phyloP scores from a whole-genome alignment of 2,888 invertebrate species.

The Rhogogaster chlorosoma region DNA sequence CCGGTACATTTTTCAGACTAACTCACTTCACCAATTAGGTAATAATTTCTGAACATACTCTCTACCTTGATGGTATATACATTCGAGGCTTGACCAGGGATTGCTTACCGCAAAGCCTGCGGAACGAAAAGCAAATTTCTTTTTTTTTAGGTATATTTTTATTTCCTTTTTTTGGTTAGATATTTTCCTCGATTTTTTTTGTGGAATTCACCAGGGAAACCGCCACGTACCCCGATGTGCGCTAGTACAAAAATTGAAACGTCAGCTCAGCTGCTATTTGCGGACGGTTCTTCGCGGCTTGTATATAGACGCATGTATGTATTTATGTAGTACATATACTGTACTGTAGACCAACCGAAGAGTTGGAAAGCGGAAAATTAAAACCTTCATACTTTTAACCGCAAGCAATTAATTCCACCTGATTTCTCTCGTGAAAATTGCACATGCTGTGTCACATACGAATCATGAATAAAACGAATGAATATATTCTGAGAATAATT shows the following conservation, averaged over 20 bases:
- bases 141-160: not conserved
- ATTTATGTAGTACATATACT: not conserved
- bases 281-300: not conserved
- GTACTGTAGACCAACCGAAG: not conserved
- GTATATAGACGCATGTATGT: not conserved
- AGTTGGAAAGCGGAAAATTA: conserved; percentile 24
- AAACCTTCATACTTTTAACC: not conserved
- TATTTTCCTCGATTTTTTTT: not conserved
- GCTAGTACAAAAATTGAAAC: conserved; percentile 20
- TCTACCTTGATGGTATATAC: not conserved
- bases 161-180: not conserved
- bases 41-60: not conserved
- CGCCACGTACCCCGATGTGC: not conserved
- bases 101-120: conserved; percentile 11
- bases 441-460: not conserved
- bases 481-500: too few relatives aligned
- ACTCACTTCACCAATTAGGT: not conserved
- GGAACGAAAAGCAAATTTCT: not conserved
- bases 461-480: not conserved
- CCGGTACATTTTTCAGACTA: not conserved
- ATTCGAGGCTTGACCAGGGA: not conserved
- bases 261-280: conserved; percentile 34
- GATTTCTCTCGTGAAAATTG: not conserved
- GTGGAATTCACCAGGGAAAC: not conserved
- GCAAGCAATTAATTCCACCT: conserved; percentile 14